Base-by-base conservation (phyloP, 2,888 invertebrate genomes). In the Drosophila monieri region DNA sequence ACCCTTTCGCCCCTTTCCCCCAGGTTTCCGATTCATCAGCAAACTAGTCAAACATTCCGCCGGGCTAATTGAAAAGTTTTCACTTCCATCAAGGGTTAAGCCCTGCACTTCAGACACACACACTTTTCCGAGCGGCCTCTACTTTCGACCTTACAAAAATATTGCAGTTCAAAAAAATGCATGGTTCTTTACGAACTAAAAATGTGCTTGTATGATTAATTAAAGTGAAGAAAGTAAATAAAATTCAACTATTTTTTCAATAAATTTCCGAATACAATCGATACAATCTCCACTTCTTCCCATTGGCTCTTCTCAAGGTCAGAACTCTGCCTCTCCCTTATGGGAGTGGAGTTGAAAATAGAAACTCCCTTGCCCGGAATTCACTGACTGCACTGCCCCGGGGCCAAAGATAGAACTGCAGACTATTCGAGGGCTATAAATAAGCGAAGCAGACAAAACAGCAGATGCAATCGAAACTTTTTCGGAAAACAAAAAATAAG, bases 401-500 rank as follows among this genome's bases (percentile, higher is more conserved):
- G 37, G 48, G 59, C 84, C 68, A 81, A 71, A 76, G 66, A 83
- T 76, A 80, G 86, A 77, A 80, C 52, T 71, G 88, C 79, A 74
- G 67, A 72, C 46, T 55, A 64, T 54, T 64, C 49, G 44, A 18
- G 10, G 30, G 61, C 86, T 88, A 86, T 76, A 80, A 85, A 88
- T 80, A 88, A 61, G 52, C 53, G 58, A n/a, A 70, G 60, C 72
- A 46, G 67, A 59, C 44, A 46, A 69, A 21, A 46, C 15, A 37
- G 56, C 46, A 77, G 46, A 57, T 55, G 58, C 75, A 61, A 59
- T 68, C 55, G 62, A 76, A 85, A 84, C 77, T 85, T 85, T 52
- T 39, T 41, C 32, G 39, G 39, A 32, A 21, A 49, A 49, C 9
- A 25, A 15, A 21, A 49, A 14, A 25, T n/a, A 54, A 54, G 18